Evolutionary conservation across 2,888 invertebrate species (phyloP), one percentile per base, ranked within the genome.

Genomic region (Athrips mouffetella): DNA sequence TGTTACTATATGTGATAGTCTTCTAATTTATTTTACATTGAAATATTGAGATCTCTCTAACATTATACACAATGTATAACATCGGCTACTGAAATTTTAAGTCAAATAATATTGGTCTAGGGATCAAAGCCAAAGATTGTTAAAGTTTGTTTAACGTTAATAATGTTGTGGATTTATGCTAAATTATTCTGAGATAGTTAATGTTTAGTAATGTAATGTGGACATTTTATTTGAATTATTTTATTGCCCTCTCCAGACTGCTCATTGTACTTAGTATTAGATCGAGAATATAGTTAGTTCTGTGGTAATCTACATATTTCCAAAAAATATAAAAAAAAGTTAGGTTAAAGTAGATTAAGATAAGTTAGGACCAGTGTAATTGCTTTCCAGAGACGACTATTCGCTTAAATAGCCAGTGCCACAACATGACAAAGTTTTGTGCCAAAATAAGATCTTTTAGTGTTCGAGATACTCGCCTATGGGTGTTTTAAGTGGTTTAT

Each of bases 51-150:
- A 86, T 84, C 81, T 84, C 81, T 86, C 80, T 76, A 70, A 75
- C 72, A 70, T 64, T 73, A 73, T 75, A 73, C 75, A 76, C 76
- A 71, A 70, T 76, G 62, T 78, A 73, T 73, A 18, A 65, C 75
- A 80, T 80, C 80, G 80, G 83, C 81, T 74, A 65, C 70, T 72
- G 66, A 67, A 73, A 75, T n/a, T 69, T 67, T 73, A 74, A 77
- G 80, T 81, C 78, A 72, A 79, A 73, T 76, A 76, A 78, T 91
- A 92, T 92, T 92, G 92, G 92, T 93, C 91, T 91, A 92, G 93
- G 93, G 93, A 93, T 92, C 93, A 93, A 93, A 91, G 91, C 93
- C 93, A 93, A 93, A 93, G 93, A 92, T 92, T 91, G 91, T 93
- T 92, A 90, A 91, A 80, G 79, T 85, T 86, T 88, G 82, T 85